Base-by-base conservation (phyloP, 2,113 vertebrate species). In the Ameiurus melas region DNA sequence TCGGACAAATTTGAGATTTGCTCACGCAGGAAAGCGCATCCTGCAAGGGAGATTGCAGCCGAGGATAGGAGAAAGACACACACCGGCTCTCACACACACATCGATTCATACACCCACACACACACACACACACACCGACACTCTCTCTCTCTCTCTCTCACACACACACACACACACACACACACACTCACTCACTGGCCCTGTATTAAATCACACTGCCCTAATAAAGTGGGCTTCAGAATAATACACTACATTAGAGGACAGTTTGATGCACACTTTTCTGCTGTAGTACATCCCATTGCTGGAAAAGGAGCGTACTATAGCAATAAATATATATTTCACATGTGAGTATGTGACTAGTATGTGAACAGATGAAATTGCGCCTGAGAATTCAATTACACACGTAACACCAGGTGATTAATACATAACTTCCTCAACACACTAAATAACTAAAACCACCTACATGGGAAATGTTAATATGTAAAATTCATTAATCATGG, bases 161-260 rank as follows among this genome's bases (percentile, higher is more conserved):
- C 70, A 39, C 70, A 73, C 30, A 73, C 33, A 33, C 33, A 71
- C 33, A 71, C 68, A 71, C 68, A 71, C 16, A 71, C 70, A 71
- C 36, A 43, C 36, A 20, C 71, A 43, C 36, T 36, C 70, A 73
- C 36, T 39, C 70, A 20, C 70, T 4, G 14, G 70, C 71, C 47
- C 39, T 12, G 39, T 75, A 20, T 43, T 39, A 75, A 25, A 16
- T 47, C 36, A 78, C 43, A 78, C 43, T n/a, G 77, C 13, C 77
- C 47, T 51, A 79, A 79, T 79, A 79, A 79, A 79, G 47, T 79
- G 75, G 14, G 25, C 47, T 77, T 77, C 77, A 53, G 47, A 53
- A n/a, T 53, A 53, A 9, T 53, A 17, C 77, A 53, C 1, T n/a
- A 51, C 43, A 78, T 78, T 78, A 13, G 25, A n/a, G 22, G 13